phyloP scores from a whole-genome alignment of 1,140 invertebrate genomes.

The Acyrthosiphon pisum region DNA sequence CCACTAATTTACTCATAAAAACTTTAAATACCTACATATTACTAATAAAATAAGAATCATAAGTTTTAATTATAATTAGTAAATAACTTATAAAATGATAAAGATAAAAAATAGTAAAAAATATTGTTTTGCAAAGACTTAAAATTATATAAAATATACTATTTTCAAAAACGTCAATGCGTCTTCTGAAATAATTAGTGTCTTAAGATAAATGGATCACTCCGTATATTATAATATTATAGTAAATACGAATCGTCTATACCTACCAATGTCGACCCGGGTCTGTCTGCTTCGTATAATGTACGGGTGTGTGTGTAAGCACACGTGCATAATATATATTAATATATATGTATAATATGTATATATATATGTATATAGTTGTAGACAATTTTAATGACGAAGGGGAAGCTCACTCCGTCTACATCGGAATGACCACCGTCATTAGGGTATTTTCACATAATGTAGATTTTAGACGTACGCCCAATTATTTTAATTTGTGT shows the following conservation, averaged over 20 bases:
- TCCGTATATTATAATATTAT: background rate
- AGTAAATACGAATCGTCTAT: background rate
- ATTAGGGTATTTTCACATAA: constrained; percentile 7
- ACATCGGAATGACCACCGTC: background rate
- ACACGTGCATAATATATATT: background rate
- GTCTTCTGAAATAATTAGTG: too few relatives aligned
- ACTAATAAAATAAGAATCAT: too few relatives aligned
- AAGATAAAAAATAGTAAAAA: too few relatives aligned
- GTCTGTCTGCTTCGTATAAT: background rate
- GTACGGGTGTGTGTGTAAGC: background rate
- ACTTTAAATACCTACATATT: too few relatives aligned
- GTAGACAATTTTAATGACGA: background rate
- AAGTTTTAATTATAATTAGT: too few relatives aligned
- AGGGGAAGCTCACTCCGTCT: background rate
- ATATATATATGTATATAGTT: background rate
- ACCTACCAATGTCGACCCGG: too few relatives aligned
- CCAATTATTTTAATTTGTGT: background rate
- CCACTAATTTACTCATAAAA: too few relatives aligned
- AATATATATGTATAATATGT: background rate
- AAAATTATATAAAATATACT: too few relatives aligned
- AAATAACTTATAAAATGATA: too few relatives aligned
- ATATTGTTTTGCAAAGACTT: too few relatives aligned
- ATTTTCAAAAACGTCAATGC: too few relatives aligned
- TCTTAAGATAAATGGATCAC: too few relatives aligned
- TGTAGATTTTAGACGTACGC: background rate